Conservation (phyloP, 2,113 vertebrate genomes). For the Tenebrosternarchus preto region DNA sequence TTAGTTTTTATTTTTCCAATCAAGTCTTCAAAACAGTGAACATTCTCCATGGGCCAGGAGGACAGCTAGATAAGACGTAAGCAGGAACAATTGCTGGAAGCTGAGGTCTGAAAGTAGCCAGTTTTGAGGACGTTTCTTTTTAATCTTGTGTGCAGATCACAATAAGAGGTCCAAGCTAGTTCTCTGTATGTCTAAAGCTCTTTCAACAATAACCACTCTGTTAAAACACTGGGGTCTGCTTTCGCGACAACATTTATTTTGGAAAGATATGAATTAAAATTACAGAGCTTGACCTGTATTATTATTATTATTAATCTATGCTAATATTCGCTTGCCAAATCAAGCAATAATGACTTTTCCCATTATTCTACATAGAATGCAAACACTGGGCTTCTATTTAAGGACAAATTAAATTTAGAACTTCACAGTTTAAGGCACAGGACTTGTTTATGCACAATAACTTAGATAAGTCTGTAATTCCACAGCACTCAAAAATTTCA, state of each 20-base stretch:
- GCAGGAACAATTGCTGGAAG: constrained; percentile 77
- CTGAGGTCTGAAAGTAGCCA: constrained; percentile 61
- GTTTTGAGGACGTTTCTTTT: constrained; percentile 69
- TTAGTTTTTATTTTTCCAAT: constrained; percentile 20
- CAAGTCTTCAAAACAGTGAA: constrained; percentile 52
- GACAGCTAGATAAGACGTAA: constrained; percentile 67
- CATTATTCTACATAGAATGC: background rate
- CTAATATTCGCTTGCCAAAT: background rate
- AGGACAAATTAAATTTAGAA: background rate
- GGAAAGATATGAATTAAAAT: constrained; percentile 6
- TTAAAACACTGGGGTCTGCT: constrained; percentile 40
- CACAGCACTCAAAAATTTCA: background rate
- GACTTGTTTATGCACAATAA: too few species aligned
- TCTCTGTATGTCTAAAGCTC: constrained; percentile 57
- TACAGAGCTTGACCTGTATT: constrained; percentile 15
- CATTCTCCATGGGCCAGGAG: constrained; percentile 58
- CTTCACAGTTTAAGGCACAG: too few species aligned
- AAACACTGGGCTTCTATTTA: background rate
- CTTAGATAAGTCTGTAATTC: too few species aligned
- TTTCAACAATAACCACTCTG: constrained; percentile 48
- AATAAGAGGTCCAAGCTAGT: constrained; percentile 57
- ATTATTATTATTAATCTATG: constrained; percentile 33
- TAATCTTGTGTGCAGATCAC: constrained; percentile 63
- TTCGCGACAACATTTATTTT: constrained; percentile 52
- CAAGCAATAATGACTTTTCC: background rate